These are phyloP conservation scores for Pipistrellus kuhlii DNA, from an alignment of 2,797 vertebrate genomes.

Conservation along the genomic window DNA sequence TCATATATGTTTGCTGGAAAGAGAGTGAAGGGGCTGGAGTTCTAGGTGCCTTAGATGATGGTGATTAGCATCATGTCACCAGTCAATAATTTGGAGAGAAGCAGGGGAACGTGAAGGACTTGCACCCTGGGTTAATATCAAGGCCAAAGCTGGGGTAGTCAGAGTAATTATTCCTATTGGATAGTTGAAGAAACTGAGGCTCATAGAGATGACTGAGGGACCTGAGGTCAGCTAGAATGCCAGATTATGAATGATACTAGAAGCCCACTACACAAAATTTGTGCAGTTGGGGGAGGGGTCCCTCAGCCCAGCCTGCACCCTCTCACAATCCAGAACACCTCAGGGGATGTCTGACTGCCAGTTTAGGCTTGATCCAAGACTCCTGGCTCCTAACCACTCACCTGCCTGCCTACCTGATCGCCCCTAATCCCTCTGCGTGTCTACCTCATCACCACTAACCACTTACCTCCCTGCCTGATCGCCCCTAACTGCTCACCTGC, in stretches of 20 bases:
- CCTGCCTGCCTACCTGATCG: no score
- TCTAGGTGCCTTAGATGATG: background rate
- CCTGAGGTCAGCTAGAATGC: background rate
- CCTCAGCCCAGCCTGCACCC: no score
- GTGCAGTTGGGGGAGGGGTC: no score
- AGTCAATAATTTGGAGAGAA: constrained; percentile 13
- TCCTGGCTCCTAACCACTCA: no score
- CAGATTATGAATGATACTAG: background rate
- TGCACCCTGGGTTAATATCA: background rate
- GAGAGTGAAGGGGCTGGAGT: constrained; percentile 14
- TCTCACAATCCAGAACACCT: no score
- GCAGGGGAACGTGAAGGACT: background rate
- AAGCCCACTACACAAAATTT: no score
- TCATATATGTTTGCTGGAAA: constrained; percentile 71
- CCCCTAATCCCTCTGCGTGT: no score
- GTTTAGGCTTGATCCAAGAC: no score
- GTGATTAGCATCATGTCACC: background rate
- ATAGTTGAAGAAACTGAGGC: background rate
- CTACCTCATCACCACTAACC: no score
- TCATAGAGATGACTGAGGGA: background rate
- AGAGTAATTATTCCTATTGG: background rate
- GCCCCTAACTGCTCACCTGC: no score
- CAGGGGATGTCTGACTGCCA: no score
- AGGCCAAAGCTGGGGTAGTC: background rate
- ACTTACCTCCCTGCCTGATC: no score